Evolutionary conservation across 53 echinoderm and acorn worm genomes (phyloP).

Genomic region (Antedon mediterranea): DNA sequence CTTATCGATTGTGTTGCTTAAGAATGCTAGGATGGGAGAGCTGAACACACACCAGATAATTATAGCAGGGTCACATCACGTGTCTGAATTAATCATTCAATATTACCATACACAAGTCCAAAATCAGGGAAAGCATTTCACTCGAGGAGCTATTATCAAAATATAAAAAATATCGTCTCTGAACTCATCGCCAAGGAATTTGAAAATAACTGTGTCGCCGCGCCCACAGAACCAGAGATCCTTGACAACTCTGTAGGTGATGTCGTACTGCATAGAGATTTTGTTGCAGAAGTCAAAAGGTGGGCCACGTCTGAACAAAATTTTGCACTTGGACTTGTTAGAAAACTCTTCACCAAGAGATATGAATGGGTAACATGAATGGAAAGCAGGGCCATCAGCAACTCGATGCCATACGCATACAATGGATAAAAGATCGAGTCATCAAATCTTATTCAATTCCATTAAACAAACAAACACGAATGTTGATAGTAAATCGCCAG

Average conservation of each 20-base stretch:
- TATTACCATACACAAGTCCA: conserved; percentile 4
- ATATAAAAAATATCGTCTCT: no score
- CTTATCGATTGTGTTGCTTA: conserved; percentile 12
- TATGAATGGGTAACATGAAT: not conserved
- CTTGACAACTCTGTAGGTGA: no score
- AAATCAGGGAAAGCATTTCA: conserved; percentile 15
- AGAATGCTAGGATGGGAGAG: not conserved
- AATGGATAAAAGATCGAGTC: not conserved
- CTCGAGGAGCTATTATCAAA: conserved; percentile 19
- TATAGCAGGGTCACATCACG: not conserved
- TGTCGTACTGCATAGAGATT: no score
- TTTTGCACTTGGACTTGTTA: not conserved
- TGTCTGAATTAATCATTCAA: conserved; percentile 2
- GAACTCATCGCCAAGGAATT: no score
- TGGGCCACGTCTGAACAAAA: not conserved
- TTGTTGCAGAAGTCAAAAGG: not conserved
- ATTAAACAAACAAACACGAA: not conserved
- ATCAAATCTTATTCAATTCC: not conserved
- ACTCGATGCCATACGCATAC: not conserved
- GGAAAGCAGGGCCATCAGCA: not conserved
- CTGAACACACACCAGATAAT: conserved; percentile 7
- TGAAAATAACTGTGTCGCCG: no score
- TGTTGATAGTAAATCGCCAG: not conserved
- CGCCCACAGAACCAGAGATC: no score
- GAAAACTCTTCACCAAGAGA: not conserved